phyloP scores from a whole-genome alignment of 2,888 invertebrate genomes.

The Serripes groenlandicus region DNA sequence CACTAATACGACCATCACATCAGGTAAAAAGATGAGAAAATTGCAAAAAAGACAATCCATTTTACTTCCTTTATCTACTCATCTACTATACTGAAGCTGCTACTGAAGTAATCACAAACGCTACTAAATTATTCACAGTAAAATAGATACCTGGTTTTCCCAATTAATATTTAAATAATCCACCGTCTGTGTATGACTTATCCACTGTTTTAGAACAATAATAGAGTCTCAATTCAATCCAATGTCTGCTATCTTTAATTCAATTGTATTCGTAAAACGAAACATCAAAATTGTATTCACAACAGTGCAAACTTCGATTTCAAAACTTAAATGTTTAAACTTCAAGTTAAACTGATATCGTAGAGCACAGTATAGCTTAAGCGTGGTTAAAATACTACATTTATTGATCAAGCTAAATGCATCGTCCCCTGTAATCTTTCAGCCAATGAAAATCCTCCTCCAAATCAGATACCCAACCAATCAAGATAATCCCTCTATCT shows the following conservation, averaged over 20 bases:
- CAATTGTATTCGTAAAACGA: background rate
- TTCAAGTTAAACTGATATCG: background rate
- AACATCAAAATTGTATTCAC: background rate
- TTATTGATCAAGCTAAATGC: constrained; percentile 6
- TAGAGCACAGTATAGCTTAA: background rate
- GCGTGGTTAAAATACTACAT: constrained; percentile 17
- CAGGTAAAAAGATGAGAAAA: too few relatives aligned
- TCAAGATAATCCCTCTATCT: background rate
- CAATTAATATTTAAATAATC: constrained; percentile 19
- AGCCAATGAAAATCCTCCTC: constrained; percentile 1
- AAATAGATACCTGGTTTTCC: constrained; percentile 5
- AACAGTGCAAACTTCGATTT: background rate
- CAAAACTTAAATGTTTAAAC: constrained; percentile 17
- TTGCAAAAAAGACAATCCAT: too few relatives aligned
- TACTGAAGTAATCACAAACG: constrained; percentile 12
- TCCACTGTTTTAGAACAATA: background rate
- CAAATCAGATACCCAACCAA: background rate
- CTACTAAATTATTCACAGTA: constrained; percentile 26
- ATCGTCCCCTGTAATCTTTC: constrained; percentile 7
- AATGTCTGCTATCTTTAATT: too few relatives aligned
- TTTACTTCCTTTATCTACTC: too few relatives aligned
- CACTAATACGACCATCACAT: too few relatives aligned
- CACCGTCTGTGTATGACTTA: background rate
- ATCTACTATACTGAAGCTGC: too few relatives aligned
- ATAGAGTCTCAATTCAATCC: too few relatives aligned